Base-by-base conservation (phyloP, 2,797 vertebrate species). In the Sebastes glaucus region DNA sequence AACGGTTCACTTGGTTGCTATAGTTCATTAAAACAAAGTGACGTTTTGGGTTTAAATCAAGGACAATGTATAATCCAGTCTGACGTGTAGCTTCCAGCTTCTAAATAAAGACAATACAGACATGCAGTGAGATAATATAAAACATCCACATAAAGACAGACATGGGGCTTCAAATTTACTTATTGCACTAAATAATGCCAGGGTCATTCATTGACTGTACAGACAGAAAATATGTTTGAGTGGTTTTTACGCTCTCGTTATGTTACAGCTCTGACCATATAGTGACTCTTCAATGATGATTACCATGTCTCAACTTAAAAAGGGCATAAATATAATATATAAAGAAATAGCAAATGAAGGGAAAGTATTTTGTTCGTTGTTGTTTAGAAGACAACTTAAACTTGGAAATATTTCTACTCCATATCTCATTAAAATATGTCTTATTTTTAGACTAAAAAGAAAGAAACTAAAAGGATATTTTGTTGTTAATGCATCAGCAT, bases 81-180 rank as follows among this genome's bases (percentile, higher is more conserved):
- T 67, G 63, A 73, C 75, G 22, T 52, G 27, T 71, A 62, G 55
- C 35, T 57, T 61, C 38, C 59, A 63, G 74, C 68, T 67, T 68
- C 84, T 84, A 73, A 79, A 82, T 81, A 65, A 66, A 67, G 59
- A 83, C 78, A 68, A 71, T 56, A 82, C 78, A 86, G 33, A 86
- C 80, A 87, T 88, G 89, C 86, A 85, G 35, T 60, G 52, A 81
- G 73, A 89, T 85, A 70, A 88, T 62, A 42, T 55, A 82, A 68
- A 82, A 84, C 69, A 88, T 77, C 46, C 66, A 67, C 59, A 60
- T 7, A 53, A 64, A 83, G 60, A 86, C 72, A 61, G 20, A 71
- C 63, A 20, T 25, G 7, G 63, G 35, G 33, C 71, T 76, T 86
- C 27, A 52, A 56, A 78, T 62, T 75, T 56, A 85, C 57, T 35